A percentile compares a stretch with the other conserved stretches of the same genome.
phyloP scores from a whole-genome alignment of 2,888 invertebrate genomes.

The Diabrotica balteata region DNA sequence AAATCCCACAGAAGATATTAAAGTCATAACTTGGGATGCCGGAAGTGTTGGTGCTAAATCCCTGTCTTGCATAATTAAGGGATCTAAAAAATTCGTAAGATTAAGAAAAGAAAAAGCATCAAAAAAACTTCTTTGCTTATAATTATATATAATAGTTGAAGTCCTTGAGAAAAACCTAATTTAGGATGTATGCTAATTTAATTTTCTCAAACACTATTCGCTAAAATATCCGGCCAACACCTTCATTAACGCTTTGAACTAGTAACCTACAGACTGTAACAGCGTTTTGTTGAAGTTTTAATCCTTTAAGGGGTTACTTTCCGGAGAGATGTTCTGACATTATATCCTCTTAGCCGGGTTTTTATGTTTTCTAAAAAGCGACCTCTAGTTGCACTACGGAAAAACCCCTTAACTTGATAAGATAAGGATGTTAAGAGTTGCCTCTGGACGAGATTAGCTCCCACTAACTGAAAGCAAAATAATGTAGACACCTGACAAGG shows the following conservation, averaged over 20 bases:
- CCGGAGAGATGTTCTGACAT: slow-evolving; percentile 3
- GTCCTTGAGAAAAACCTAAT: too few species aligned
- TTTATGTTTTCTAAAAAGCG: slow-evolving; percentile 29
- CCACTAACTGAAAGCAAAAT: slow-evolving; percentile 26
- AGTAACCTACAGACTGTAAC: background rate
- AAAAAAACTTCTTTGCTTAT: too few species aligned
- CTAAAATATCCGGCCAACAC: background rate
- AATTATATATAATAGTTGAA: too few species aligned
- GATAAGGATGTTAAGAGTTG: slow-evolving; percentile 35
- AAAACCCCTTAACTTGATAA: slow-evolving; percentile 34
- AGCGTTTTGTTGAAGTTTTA: slow-evolving; percentile 18
- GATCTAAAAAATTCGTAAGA: too few species aligned
- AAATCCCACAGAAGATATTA: too few species aligned
- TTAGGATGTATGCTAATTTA: too few species aligned
- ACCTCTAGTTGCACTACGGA: slow-evolving; percentile 22
- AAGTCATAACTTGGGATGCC: too few species aligned
- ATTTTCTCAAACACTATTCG: too few species aligned
- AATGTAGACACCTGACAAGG: slow-evolving; percentile 17
- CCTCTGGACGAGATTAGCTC: slow-evolving; percentile 30
- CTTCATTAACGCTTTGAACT: background rate
- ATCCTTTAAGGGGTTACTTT: slow-evolving; percentile 10
- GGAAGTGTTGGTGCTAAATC: too few species aligned
- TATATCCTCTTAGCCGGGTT: slow-evolving; percentile 15
- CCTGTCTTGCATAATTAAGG: too few species aligned
- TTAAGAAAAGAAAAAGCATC: too few species aligned